Evolutionary conservation across 2,113 vertebrate genomes (phyloP).

Genomic region (Paradoxurus hermaphroditus): DNA sequence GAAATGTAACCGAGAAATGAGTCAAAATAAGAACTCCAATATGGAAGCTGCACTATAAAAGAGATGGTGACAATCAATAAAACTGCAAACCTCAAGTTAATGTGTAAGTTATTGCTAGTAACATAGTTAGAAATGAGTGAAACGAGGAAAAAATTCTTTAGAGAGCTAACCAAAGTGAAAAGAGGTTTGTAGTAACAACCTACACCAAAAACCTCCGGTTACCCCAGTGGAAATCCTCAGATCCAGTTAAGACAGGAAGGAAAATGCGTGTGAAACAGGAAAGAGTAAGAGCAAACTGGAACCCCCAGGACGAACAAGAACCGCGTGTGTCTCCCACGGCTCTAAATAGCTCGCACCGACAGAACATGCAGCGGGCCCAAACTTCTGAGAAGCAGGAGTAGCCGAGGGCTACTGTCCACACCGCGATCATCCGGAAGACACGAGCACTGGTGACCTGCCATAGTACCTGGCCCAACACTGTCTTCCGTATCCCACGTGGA

Average conservation of each 20-base stretch:
- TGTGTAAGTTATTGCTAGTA: background rate
- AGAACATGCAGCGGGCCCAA: background rate
- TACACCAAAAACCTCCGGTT: background rate
- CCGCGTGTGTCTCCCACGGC: accelerated
- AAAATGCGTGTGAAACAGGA: background rate
- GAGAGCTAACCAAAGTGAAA: conserved; percentile 17
- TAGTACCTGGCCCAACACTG: background rate
- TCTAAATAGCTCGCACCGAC: background rate
- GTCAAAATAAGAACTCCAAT: background rate
- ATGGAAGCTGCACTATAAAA: background rate
- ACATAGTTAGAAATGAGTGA: conserved; percentile 24
- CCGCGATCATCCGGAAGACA: background rate
- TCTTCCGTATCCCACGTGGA: background rate
- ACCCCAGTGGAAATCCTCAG: background rate
- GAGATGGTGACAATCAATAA: background rate
- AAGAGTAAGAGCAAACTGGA: background rate
- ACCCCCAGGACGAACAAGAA: background rate
- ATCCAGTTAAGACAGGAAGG: background rate
- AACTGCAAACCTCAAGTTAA: background rate
- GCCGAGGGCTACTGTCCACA: background rate
- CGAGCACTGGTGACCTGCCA: background rate
- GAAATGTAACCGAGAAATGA: conserved; percentile 12
- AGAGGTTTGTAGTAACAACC: background rate
- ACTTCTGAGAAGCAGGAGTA: background rate
- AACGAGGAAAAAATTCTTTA: background rate